These are phyloP conservation scores for Hoplias malabaricus DNA, from an alignment of 2,113 vertebrate genomes.

Conservation along the genomic window DNA sequence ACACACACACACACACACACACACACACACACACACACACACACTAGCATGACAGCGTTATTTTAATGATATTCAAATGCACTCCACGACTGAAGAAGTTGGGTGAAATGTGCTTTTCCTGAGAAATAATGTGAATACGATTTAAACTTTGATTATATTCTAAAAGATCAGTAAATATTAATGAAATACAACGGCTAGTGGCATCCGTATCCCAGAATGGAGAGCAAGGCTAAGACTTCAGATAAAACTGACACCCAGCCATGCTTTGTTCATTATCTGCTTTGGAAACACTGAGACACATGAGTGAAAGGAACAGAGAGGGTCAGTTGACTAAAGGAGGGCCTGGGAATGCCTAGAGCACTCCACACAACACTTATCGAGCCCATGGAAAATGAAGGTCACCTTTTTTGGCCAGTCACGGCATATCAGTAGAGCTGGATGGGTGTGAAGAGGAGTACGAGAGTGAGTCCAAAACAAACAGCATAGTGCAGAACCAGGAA, in stretches of 20 bases:
- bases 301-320: slow-evolving; percentile 11
- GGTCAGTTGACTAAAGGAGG: neutral
- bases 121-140: too few relatives aligned
- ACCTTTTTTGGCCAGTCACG: slow-evolving; percentile 13
- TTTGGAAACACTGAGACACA: slow-evolving; percentile 30
- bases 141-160: too few relatives aligned
- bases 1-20: too few relatives aligned
- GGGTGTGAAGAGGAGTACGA: slow-evolving; percentile 18
- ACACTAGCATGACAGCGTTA: too few relatives aligned
- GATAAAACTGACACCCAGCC: neutral
- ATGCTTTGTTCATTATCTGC: slow-evolving; percentile 33
- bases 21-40: too few relatives aligned
- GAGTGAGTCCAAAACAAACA: slow-evolving; percentile 48
- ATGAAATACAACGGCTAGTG: too few relatives aligned
- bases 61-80: too few relatives aligned
- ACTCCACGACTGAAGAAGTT: too few relatives aligned
- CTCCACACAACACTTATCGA: slow-evolving; percentile 55
- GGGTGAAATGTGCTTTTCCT: too few relatives aligned
- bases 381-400: slow-evolving; percentile 39
- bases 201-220: neutral
- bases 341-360: neutral
- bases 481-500: slow-evolving; percentile 40
- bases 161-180: too few relatives aligned
- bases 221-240: neutral
- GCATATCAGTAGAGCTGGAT: neutral